A percentile compares a stretch with the other conserved stretches of the same genome.
These are phyloP conservation scores for Gnathonemus echidnorhynchus DNA, from an alignment of 2,113 vertebrate genomes.

Conservation along the genomic window DNA sequence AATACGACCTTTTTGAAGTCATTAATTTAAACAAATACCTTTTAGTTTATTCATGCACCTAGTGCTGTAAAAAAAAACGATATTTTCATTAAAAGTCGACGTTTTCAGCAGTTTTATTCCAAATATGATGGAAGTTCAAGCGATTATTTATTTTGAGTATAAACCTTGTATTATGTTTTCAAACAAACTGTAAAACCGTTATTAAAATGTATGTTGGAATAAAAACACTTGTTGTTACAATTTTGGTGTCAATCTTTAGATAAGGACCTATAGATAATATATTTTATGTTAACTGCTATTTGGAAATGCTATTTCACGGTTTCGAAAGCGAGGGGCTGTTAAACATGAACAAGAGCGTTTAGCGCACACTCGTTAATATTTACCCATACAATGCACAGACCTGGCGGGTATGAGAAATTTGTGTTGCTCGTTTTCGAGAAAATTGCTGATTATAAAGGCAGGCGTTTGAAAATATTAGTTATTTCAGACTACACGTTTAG, in stretches of 20 bases:
- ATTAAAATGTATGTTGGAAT: slow-evolving; percentile 69
- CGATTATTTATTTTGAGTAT: slow-evolving; percentile 98
- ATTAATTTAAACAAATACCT: slow-evolving; percentile 96
- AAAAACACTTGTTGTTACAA: slow-evolving; percentile 71
- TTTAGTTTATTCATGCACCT: slow-evolving; percentile 97
- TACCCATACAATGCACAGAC: slow-evolving; percentile 2
- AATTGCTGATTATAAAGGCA: background rate
- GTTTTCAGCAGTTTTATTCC: slow-evolving; percentile 96
- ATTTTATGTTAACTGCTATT: slow-evolving; percentile 39
- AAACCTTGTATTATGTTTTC: slow-evolving; percentile 91
- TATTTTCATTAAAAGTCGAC: slow-evolving; percentile 97
- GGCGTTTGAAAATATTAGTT: background rate
- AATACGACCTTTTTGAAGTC: slow-evolving; percentile 86
- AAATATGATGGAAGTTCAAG: slow-evolving; percentile 83
- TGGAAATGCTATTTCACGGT: background rate
- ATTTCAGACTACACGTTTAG: background rate
- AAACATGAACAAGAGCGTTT: background rate
- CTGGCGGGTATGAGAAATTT: background rate
- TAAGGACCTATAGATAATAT: slow-evolving; percentile 52
- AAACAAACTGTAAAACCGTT: slow-evolving; percentile 60
- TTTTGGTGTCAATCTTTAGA: slow-evolving; percentile 66
- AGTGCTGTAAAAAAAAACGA: slow-evolving; percentile 80
- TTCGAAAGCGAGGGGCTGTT: background rate
- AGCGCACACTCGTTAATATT: slow-evolving; percentile 1
- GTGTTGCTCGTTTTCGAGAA: background rate